A percentile compares a stretch with the other conserved stretches of the same genome.
These are phyloP conservation scores for Pempheris klunzingeri DNA, from an alignment of 2,797 vertebrate species.

Conservation along the genomic window DNA sequence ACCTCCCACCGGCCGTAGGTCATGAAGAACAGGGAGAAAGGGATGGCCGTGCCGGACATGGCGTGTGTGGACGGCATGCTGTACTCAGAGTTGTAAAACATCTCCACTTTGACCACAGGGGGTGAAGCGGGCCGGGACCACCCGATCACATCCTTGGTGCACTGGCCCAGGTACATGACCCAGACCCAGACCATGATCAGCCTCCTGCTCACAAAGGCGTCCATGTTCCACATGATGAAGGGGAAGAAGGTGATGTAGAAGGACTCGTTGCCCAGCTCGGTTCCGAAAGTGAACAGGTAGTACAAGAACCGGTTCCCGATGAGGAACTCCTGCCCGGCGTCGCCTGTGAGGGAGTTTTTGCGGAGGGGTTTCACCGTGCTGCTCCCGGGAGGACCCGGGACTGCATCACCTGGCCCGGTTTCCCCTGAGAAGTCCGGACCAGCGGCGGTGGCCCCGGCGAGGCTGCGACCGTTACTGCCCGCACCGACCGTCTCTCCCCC, in stretches of 20 bases:
- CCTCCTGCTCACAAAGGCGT: constrained; percentile 90
- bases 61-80: constrained; percentile 99
- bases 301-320: constrained; percentile 89
- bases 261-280: constrained; percentile 96
- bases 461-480: not conserved
- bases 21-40: constrained; percentile 90
- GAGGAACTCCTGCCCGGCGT: constrained; percentile 88
- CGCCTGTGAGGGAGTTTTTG: constrained; percentile 93
- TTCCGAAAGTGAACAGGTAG: constrained; percentile 93
- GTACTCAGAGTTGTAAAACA: constrained; percentile 99
- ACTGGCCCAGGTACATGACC: constrained; percentile 99
- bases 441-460: not conserved
- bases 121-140: constrained; percentile 94
- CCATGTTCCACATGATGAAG: constrained; percentile 95
- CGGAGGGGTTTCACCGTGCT: constrained; percentile 84
- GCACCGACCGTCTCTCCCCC: constrained; percentile 15
- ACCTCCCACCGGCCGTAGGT: constrained; percentile 96
- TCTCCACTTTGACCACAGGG: constrained; percentile 95
- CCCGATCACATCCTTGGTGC: constrained; percentile 95
- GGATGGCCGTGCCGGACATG: constrained; percentile 98
- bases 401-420: not conserved
- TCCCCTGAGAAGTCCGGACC: not conserved
- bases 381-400: not conserved
- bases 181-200: constrained; percentile 94
- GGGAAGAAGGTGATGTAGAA: constrained; percentile 98